phyloP scores from a whole-genome alignment of 1,140 invertebrate species.

The Drosophila lowei region DNA sequence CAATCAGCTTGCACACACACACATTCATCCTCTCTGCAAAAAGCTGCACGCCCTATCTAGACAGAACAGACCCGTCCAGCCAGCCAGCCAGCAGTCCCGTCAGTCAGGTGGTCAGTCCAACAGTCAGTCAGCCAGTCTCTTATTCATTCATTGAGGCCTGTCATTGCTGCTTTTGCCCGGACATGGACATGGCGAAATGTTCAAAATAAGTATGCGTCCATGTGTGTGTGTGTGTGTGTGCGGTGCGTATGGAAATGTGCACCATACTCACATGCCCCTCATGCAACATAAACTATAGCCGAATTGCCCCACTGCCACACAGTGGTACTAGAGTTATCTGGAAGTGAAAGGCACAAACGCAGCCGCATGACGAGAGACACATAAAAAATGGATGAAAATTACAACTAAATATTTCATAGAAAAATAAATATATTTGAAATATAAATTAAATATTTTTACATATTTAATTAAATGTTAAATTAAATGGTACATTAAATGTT shows the following conservation, averaged over 20 bases:
- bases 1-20: slow-evolving; percentile 73
- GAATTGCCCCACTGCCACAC: slow-evolving; percentile 38
- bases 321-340: slow-evolving; percentile 10
- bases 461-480: no score
- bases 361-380: no score
- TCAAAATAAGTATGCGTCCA: slow-evolving; percentile 73
- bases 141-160: slow-evolving; percentile 53
- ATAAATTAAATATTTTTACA: no score
- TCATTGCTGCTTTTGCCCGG: slow-evolving; percentile 45
- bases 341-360: neutral
- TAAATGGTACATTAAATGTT: no score
- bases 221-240: slow-evolving; percentile 21
- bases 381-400: no score
- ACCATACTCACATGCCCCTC: slow-evolving; percentile 12
- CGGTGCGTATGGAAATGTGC: slow-evolving; percentile 67
- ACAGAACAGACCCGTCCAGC: slow-evolving; percentile 57
- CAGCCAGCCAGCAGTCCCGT: slow-evolving; percentile 41
- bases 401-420: no score
- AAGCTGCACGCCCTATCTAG: slow-evolving; percentile 74
- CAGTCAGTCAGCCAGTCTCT: slow-evolving; percentile 35
- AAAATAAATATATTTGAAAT: no score
- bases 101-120: slow-evolving; percentile 25
- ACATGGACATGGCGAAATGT: slow-evolving; percentile 71
- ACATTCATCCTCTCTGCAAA: slow-evolving; percentile 17
- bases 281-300: slow-evolving; percentile 37